phyloP scores from a whole-genome alignment of 1,140 invertebrate species.

The Caenorhabditis briggsae region DNA sequence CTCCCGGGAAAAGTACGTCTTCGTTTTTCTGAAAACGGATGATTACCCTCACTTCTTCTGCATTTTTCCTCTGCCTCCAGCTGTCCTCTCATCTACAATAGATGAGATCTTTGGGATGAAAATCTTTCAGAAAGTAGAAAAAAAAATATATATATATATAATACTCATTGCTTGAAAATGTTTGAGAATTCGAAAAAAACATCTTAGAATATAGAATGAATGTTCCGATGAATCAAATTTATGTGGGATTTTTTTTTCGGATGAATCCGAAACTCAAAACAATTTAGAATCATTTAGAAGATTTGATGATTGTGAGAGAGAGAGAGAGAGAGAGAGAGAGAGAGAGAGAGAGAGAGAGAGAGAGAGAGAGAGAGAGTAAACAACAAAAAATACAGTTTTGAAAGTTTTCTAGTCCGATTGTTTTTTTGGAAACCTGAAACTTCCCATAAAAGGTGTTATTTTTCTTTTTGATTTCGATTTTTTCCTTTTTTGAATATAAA shows the following conservation, averaged over 20 bases:
- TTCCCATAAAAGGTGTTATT: too few relatives aligned
- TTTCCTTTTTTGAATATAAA: too few relatives aligned
- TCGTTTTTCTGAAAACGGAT: conserved; percentile 14
- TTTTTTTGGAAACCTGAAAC: too few relatives aligned
- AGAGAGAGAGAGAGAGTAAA: too few relatives aligned
- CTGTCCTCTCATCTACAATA: background rate
- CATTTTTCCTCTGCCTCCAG: background rate
- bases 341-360: too few relatives aligned
- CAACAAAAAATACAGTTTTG: too few relatives aligned
- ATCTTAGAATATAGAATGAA: background rate
- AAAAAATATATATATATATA: too few relatives aligned
- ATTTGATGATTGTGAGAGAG: too few relatives aligned
- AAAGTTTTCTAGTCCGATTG: too few relatives aligned
- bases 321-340: too few relatives aligned
- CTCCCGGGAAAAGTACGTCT: conserved; percentile 7
- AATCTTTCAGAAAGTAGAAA: background rate
- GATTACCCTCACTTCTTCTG: conserved; percentile 46
- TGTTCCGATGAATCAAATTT: background rate
- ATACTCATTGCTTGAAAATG: background rate
- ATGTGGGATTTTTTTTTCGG: background rate
- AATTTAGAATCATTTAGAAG: too few relatives aligned
- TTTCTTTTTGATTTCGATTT: too few relatives aligned
- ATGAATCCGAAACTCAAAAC: background rate
- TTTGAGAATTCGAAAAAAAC: background rate
- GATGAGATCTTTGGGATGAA: background rate